These are phyloP conservation scores for Romanomermis culicivorax DNA, from an alignment of 2,888 invertebrate genomes.

Conservation along the genomic window DNA sequence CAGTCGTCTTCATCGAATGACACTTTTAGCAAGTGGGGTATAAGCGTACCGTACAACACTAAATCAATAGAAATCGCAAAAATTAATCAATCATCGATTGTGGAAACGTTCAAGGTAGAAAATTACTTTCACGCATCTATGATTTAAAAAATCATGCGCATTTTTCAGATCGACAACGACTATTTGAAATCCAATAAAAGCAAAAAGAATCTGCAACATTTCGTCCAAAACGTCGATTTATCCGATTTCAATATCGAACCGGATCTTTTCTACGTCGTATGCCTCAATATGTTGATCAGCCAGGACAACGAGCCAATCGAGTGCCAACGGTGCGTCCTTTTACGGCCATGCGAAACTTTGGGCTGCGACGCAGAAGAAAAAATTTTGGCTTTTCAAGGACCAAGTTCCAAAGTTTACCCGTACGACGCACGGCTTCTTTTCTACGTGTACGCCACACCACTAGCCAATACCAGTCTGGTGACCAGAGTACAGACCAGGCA, in stretches of 20 bases:
- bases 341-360: neutral
- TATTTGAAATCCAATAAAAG: too few species aligned
- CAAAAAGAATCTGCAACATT: too few species aligned
- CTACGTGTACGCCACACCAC: neutral
- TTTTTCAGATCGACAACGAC: too few species aligned
- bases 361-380: neutral
- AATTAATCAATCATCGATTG: too few species aligned
- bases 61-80: too few species aligned
- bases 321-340: neutral
- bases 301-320: neutral
- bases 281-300: neutral
- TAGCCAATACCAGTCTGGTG: neutral
- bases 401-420: neutral
- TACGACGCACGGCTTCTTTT: neutral
- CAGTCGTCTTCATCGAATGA: too few species aligned
- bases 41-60: too few species aligned
- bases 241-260: neutral
- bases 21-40: too few species aligned
- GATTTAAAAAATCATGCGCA: too few species aligned
- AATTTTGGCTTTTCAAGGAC: neutral
- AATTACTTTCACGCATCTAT: too few species aligned
- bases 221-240: neutral
- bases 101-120: too few species aligned
- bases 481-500: neutral
- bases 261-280: neutral